phyloP scores from a whole-genome alignment of 2,797 vertebrate species.

The Agapornis canus region DNA sequence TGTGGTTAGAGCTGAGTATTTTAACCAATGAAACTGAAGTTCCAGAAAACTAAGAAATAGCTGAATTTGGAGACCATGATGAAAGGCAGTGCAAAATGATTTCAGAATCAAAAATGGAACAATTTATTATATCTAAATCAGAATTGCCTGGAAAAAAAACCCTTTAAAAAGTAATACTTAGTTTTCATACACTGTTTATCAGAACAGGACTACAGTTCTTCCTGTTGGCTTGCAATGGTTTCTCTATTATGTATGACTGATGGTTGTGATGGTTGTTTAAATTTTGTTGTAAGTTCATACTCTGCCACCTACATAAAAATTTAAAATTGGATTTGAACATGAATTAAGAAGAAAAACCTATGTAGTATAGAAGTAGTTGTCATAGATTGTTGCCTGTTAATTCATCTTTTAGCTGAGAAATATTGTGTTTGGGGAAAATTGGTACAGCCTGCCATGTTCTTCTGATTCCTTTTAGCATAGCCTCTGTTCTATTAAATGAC shows the following conservation, averaged over 20 bases:
- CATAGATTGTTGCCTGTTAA: background rate
- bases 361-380: background rate
- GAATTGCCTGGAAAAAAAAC: background rate
- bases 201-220: background rate
- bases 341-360: background rate
- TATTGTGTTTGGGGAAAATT: background rate
- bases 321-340: background rate
- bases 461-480: background rate
- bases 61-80: background rate
- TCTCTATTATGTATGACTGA: background rate
- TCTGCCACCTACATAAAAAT: background rate
- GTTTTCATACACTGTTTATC: background rate
- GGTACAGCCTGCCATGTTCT: background rate
- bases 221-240: background rate
- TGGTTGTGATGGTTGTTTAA: background rate
- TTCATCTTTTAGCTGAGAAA: background rate
- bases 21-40: background rate
- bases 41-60: background rate
- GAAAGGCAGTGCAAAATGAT: background rate
- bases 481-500: background rate
- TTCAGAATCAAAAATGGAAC: background rate
- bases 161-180: background rate
- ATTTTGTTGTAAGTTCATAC: background rate
- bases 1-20: background rate
- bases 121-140: background rate